Evolutionary conservation across 92 coral and sea anemone species (phyloP).

Genomic region (Blastomussa wellsi): DNA sequence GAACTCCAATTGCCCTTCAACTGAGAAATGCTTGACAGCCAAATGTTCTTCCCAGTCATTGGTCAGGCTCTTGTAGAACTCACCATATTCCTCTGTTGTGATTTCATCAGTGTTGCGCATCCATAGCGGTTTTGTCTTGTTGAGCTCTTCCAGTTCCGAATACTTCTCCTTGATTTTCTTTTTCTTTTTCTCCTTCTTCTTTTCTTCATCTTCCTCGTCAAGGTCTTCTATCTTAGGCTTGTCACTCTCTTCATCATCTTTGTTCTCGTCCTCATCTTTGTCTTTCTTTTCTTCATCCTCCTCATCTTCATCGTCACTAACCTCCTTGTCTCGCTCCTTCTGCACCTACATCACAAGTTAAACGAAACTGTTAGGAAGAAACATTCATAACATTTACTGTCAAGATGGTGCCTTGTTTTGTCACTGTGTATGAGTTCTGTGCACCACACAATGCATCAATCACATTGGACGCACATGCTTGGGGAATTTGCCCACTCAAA

Average conservation of each 20-base stretch:
- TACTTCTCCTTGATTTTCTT: conserved; percentile 95
- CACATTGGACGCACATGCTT: too few species aligned
- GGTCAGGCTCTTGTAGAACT: conserved; percentile 98
- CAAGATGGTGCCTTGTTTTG: too few species aligned
- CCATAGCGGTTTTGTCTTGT: conserved; percentile 99
- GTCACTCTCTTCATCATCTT: conserved; percentile 67
- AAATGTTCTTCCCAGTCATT: conserved; percentile 99
- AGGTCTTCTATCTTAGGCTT: conserved; percentile 85
- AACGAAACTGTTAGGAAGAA: neutral
- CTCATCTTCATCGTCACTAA: conserved; percentile 85
- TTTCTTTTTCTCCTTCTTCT: conserved; percentile 84
- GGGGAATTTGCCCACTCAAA: too few species aligned
- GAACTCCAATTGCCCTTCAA: conserved; percentile 98
- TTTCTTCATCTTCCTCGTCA: conserved; percentile 82
- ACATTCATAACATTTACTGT: neutral
- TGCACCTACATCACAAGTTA: conserved; percentile 62
- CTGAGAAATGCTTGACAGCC: conserved; percentile 99
- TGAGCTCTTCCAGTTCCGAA: conserved; percentile 90
- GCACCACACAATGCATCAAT: too few species aligned
- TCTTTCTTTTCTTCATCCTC: conserved; percentile 74
- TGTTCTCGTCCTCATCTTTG: conserved; percentile 67
- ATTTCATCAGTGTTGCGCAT: conserved; percentile 97
- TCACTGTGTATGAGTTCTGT: too few species aligned
- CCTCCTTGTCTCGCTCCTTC: conserved; percentile 97
- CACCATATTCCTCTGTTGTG: conserved; percentile 92